These are phyloP conservation scores for Oegoconia quadripuncta DNA, from an alignment of 2,888 invertebrate species.

Conservation along the genomic window DNA sequence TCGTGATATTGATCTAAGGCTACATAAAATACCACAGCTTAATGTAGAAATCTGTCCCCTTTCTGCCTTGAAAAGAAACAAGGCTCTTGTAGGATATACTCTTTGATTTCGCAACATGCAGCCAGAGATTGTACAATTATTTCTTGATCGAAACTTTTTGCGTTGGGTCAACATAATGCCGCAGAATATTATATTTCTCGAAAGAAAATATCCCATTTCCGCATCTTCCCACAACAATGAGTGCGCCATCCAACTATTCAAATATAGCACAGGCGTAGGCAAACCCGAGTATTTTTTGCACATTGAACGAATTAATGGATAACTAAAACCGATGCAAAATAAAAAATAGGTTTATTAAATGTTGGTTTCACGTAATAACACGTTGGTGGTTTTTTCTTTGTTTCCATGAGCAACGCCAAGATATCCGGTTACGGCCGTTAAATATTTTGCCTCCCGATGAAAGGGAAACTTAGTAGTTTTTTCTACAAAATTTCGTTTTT, in stretches of 20 bases:
- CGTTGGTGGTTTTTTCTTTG: constrained; percentile 75
- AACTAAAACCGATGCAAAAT: constrained; percentile 72
- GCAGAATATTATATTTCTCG: constrained; percentile 75
- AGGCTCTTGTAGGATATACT: too few relatives aligned
- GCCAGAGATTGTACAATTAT: constrained; percentile 46
- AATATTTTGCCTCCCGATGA: constrained; percentile 76
- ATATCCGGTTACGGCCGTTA: constrained; percentile 78
- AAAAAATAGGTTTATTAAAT: constrained; percentile 77
- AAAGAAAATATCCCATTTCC: constrained; percentile 80
- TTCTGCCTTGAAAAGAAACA: too few relatives aligned
- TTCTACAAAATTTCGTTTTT: constrained; percentile 66
- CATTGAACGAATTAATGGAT: constrained; percentile 74
- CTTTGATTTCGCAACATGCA: constrained; percentile 16
- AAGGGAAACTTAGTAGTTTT: constrained; percentile 76
- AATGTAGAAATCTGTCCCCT: too few relatives aligned
- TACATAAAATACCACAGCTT: too few relatives aligned
- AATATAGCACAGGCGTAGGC: constrained; percentile 63
- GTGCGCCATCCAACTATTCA: constrained; percentile 73
- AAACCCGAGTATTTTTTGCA: constrained; percentile 66
- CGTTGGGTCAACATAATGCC: constrained; percentile 66
- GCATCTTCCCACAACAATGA: constrained; percentile 78
- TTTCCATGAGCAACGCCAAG: constrained; percentile 69
- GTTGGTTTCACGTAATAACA: constrained; percentile 78
- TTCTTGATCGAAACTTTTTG: constrained; percentile 57
- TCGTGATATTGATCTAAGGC: too few relatives aligned